Evolutionary conservation across 2,888 invertebrate genomes (phyloP), one percentile per base, ranked within the genome.

Genomic region (Strigamia maritima): DNA sequence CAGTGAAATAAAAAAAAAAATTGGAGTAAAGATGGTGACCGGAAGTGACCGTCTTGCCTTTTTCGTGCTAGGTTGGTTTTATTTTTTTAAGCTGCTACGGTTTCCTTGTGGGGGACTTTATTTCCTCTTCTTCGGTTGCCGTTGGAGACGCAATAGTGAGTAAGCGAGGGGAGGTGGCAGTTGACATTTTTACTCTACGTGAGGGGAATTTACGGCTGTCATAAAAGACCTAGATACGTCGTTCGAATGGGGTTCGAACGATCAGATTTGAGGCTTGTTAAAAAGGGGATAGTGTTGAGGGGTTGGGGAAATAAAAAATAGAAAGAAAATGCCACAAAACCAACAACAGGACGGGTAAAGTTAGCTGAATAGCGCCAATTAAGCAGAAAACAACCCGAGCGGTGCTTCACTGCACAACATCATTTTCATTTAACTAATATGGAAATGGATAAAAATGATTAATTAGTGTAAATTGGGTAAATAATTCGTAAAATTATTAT

Each of bases 141-240:
- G 28, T 70, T 70, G 70, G 70, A 65, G 60, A 65, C 22, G 60
- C 60, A 65, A 65, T 65, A 65, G 60, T 70, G 70, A 70, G 26
- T 70, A 28, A 26, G 70, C 70, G 28, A 70, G 70, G 70, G 70
- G 70, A 70, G 70, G 70, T 70, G 24, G 70, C 70, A 70, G 70
- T 70, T 70, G 70, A 28, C 70, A 70, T 26, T 70, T 70, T 70
- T 70, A 70, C 70, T 70, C 70, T 70, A 70, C 70, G 70, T 70
- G 70, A 24, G 70, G 14, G 24, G 70, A 70, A 70, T 70, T 70
- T 70, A 70, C 70, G 70, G 70, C 70, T 26, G 12, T 70, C 70
- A 70, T 70, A 70, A 70, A 70, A 70, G 70, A 70, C 70, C 70
- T 70, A 70, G 70, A 70, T 70, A 70, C 70, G 70, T 70, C 70